Base-by-base conservation (phyloP, 2,113 vertebrate species). In the Laticauda laticaudata region DNA sequence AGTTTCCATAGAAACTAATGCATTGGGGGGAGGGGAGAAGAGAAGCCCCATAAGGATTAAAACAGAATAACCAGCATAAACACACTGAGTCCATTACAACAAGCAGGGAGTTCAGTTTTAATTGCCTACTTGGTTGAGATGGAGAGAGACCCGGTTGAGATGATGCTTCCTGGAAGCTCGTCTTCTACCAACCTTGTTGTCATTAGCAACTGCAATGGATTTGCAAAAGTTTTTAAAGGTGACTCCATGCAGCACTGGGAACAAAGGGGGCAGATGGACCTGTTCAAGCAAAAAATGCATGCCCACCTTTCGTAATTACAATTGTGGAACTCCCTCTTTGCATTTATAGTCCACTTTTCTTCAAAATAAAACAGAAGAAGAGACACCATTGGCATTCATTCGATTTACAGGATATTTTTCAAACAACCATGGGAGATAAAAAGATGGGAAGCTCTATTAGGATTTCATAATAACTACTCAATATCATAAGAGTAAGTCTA, bases 1-100 rank as follows among this genome's bases (percentile, higher is more conserved):
- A 23, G 91, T 93, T 93, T 86, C 93, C 87, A 92, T 93, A 93
- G 93, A 89, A 93, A 93, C 93, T 26, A 91, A 90, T 92, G 93
- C 88, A 91, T 55, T 43, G 88, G 43, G 69, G 14, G n/a, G 64
- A 18, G 14, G 2, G 64, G 4, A 14, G 61, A 48, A 8, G 24
- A 20, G 51, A 26, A 81, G 75, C 75, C 18, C 75, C 75, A 81
- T 39, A 34, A 43, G 64, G 86, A 89, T 43, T 89, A 57, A 56
- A 91, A n/a, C 34, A 69, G 81, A 88, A 88, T 81, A 56, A 57
- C 39, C 57, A 39, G 90, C 45, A 89, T 64, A 45, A 86, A 88
- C 54, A 86, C 69, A 53, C 54, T 39, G 86, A 14, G 43, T n/a
- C 39, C 5, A 51, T 24, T 61, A 81, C 29, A 43, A 48, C 5